phyloP scores from a whole-genome alignment of 2,888 invertebrate genomes.

The Girardia tigrina region DNA sequence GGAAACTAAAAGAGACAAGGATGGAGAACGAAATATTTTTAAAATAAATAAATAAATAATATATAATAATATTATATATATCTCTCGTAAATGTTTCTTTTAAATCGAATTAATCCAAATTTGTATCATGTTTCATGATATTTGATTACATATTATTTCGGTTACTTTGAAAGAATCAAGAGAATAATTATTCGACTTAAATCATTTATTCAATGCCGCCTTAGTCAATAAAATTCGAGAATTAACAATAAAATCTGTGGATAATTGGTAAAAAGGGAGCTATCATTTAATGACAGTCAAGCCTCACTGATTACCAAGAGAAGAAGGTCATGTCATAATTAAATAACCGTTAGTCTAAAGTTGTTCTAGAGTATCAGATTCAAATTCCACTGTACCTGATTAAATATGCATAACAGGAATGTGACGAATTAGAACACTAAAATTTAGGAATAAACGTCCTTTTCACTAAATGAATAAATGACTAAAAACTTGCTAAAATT shows the following conservation, averaged over 20 bases:
- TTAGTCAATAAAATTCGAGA: not conserved
- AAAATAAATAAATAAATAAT: too few species aligned
- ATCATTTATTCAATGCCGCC: not conserved
- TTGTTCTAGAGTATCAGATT: not conserved
- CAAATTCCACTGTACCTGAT: not conserved
- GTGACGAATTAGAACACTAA: too few species aligned
- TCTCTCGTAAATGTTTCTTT: too few species aligned
- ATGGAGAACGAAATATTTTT: too few species aligned
- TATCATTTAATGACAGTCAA: not conserved
- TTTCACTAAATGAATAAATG: too few species aligned
- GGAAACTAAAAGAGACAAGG: too few species aligned
- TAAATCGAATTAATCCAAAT: too few species aligned
- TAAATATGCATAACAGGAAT: too few species aligned
- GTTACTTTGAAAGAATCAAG: not conserved
- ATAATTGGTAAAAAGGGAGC: constrained; percentile 6
- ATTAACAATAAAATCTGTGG: not conserved
- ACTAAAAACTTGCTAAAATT: too few species aligned
- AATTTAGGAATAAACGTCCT: too few species aligned
- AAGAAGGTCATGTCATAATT: not conserved
- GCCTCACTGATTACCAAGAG: constrained; percentile 3
- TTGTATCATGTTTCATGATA: too few species aligned
- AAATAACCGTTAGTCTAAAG: not conserved
- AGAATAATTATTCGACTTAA: not conserved
- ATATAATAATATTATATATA: too few species aligned
- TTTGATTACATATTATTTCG: not conserved